Evolutionary conservation across 2,888 invertebrate genomes (phyloP).

Genomic region (Epiperipatus broadwayi): DNA sequence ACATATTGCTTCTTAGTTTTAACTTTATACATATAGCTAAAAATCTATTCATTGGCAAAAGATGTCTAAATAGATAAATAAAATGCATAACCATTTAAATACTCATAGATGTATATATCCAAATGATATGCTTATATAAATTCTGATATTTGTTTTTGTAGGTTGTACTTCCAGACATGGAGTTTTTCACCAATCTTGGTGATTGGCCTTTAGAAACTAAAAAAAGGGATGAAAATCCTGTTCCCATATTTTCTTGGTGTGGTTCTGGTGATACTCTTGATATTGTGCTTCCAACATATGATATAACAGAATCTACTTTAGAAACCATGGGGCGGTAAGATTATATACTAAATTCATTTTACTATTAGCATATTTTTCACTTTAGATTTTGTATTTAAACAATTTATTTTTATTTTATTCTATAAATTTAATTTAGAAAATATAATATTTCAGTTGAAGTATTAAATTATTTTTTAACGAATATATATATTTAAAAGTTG

Average conservation of each 20-base stretch:
- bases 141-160: slow-evolving; percentile 18
- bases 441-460: too few relatives aligned
- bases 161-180: slow-evolving; percentile 54
- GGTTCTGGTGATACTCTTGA: slow-evolving; percentile 65
- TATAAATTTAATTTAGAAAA: too few relatives aligned
- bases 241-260: slow-evolving; percentile 89
- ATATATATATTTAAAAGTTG: too few relatives aligned
- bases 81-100: too few relatives aligned
- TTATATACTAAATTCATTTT: not conserved
- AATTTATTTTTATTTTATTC: slow-evolving; percentile 1
- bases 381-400: not conserved
- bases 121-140: too few relatives aligned
- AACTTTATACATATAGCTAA: too few relatives aligned
- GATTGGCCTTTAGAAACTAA: slow-evolving; percentile 66
- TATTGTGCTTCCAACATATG: slow-evolving; percentile 85
- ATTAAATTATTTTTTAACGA: too few relatives aligned
- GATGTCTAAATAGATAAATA: too few relatives aligned
- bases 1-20: too few relatives aligned
- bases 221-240: slow-evolving; percentile 30
- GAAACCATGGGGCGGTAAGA: slow-evolving; percentile 75
- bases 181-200: slow-evolving; percentile 76
- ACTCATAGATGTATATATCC: too few relatives aligned
- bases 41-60: too few relatives aligned
- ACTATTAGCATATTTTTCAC: not conserved
- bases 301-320: slow-evolving; percentile 70